Conservation (phyloP, 2,113 vertebrate species). For the Syngnathus typhle region DNA sequence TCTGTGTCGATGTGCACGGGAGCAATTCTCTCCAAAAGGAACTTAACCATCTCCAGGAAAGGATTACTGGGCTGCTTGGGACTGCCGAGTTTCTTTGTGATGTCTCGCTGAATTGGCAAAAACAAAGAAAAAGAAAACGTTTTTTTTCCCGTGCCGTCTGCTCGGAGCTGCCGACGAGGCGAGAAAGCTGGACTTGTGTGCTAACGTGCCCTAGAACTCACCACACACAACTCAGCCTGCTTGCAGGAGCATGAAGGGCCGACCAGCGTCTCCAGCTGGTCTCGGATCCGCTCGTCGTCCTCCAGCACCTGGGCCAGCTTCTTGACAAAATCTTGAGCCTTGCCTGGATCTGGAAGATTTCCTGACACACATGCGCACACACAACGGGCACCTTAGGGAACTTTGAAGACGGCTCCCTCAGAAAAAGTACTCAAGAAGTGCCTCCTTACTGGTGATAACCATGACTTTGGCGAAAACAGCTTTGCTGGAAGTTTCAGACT, state of each 20-base stretch:
- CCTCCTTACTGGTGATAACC: constrained; percentile 93
- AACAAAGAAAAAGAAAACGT: background rate
- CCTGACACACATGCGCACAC: constrained; percentile 55
- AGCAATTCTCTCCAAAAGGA: constrained; percentile 93
- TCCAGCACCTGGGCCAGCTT: constrained; percentile 96
- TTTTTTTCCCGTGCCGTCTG: no score
- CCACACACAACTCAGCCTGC: constrained; percentile 95
- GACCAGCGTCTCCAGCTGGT: constrained; percentile 88
- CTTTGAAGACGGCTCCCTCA: no score
- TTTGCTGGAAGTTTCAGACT: constrained; percentile 94
- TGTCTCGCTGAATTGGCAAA: constrained; percentile 78
- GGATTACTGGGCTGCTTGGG: constrained; percentile 96
- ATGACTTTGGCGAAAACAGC: constrained; percentile 97
- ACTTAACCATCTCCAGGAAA: constrained; percentile 96
- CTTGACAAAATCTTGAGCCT: constrained; percentile 97
- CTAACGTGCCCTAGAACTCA: constrained; percentile 60
- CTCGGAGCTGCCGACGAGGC: background rate
- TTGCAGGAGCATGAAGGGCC: constrained; percentile 96
- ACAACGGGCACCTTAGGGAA: background rate
- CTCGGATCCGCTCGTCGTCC: constrained; percentile 90
- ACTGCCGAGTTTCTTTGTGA: constrained; percentile 95
- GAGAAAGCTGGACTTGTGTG: background rate
- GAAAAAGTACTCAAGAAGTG: no score
- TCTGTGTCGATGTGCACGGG: constrained; percentile 98
- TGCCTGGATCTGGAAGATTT: constrained; percentile 96